These are phyloP conservation scores for Campopleginae sp. DNA, from an alignment of 2,888 invertebrate genomes.

Conservation along the genomic window DNA sequence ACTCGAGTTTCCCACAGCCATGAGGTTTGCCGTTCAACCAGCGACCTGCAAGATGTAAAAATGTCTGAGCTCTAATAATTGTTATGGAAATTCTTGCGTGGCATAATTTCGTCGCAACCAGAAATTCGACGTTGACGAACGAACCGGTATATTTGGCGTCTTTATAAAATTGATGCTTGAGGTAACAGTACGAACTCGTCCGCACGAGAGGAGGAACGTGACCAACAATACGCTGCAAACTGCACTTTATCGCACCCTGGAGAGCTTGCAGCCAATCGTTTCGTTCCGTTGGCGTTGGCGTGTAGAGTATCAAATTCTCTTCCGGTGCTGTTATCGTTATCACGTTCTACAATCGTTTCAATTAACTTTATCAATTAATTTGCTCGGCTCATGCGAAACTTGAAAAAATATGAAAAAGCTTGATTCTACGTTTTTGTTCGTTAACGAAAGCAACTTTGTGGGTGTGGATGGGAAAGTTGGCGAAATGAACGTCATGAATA, in stretches of 20 bases:
- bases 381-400: background rate
- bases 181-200: slow-evolving; percentile 90
- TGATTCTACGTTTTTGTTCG: too few species aligned
- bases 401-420: too few species aligned
- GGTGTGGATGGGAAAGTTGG: background rate
- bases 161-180: slow-evolving; percentile 89
- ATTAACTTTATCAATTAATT: background rate
- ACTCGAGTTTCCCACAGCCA: slow-evolving; percentile 92
- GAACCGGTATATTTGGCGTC: slow-evolving; percentile 91
- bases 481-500: slow-evolving; percentile 4
- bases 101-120: background rate
- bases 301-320: slow-evolving; percentile 89
- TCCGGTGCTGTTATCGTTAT: slow-evolving; percentile 92
- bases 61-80: slow-evolving; percentile 10
- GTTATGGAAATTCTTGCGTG: slow-evolving; percentile 1
- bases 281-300: slow-evolving; percentile 89
- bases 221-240: slow-evolving; percentile 87
- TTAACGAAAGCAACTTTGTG: too few species aligned
- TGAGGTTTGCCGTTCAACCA: slow-evolving; percentile 94
- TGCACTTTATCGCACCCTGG: slow-evolving; percentile 89
- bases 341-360: slow-evolving; percentile 83
- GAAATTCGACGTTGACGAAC: slow-evolving; percentile 27
- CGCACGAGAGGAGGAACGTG: slow-evolving; percentile 90
- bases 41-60: slow-evolving; percentile 84
- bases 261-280: slow-evolving; percentile 92